phyloP scores from a whole-genome alignment of 1,140 invertebrate genomes.

The Sinella curviseta region DNA sequence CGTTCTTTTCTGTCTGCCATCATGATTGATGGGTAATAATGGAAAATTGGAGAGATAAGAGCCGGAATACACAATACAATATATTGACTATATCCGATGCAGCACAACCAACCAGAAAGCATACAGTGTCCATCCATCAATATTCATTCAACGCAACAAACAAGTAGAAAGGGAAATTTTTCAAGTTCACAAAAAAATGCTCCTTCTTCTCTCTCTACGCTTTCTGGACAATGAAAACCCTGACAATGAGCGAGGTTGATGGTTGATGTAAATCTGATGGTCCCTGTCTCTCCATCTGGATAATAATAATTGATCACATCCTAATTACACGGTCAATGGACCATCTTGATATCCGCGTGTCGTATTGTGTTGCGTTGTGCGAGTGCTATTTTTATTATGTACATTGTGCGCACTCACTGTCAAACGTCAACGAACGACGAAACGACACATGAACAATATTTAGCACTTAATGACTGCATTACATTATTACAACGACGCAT shows the following conservation, averaged over 20 bases:
- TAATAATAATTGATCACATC: conserved; percentile 18
- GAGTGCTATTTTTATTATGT: neutral
- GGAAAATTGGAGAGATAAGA: neutral
- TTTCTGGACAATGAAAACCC: neutral
- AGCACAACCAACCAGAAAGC: no score
- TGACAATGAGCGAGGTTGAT: neutral
- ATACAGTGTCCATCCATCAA: no score
- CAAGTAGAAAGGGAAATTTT: neutral
- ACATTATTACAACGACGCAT: neutral
- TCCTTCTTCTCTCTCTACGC: neutral
- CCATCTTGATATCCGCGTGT: neutral
- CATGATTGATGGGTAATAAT: neutral
- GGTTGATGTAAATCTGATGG: no score
- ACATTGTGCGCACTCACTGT: neutral
- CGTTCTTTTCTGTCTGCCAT: neutral
- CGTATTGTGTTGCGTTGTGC: neutral
- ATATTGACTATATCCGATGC: no score
- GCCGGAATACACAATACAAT: neutral
- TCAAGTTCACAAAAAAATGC: neutral
- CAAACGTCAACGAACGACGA: neutral
- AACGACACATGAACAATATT: neutral
- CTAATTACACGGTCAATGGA: conserved; percentile 25
- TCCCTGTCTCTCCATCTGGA: neutral
- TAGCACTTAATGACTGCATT: neutral
- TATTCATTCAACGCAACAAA: neutral